These are phyloP conservation scores for Eupeodes corollae DNA, from an alignment of 1,140 invertebrate genomes.

Conservation along the genomic window DNA sequence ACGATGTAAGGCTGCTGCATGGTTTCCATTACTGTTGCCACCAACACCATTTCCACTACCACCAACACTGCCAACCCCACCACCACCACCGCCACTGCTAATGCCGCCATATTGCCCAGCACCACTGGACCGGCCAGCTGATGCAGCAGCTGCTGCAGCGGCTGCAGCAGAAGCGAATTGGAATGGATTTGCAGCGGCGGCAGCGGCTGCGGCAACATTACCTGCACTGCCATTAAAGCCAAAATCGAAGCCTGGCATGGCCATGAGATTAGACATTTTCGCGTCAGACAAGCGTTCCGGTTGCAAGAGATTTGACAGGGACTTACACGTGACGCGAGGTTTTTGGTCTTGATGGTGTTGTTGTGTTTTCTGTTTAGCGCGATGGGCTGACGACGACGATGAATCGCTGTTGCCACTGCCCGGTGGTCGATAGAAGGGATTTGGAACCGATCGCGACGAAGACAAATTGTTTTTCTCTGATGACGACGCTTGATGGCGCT, in stretches of 20 bases:
- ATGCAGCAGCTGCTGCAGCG: constrained; percentile 16
- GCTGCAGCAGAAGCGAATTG: constrained; percentile 13
- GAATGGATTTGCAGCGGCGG: constrained; percentile 4
- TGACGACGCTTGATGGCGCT: no score
- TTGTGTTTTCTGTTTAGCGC: neutral
- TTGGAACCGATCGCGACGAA: no score
- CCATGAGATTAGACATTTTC: constrained; percentile 3
- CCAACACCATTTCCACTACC: no score
- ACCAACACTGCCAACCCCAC: no score
- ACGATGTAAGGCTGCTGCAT: no score
- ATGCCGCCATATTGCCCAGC: constrained; percentile 28
- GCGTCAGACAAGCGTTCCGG: constrained; percentile 24
- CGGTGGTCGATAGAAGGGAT: no score
- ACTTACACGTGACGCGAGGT: constrained; percentile 46
- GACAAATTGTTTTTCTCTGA: no score
- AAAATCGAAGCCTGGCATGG: constrained; percentile 1
- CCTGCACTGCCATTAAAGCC: neutral
- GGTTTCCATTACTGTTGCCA: neutral
- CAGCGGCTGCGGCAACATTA: neutral
- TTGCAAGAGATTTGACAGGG: constrained; percentile 46
- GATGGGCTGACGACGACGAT: neutral
- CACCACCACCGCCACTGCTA: neutral
- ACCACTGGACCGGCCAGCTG: constrained; percentile 39
- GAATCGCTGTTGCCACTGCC: no score
- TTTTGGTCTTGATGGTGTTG: constrained; percentile 32